Conservation (phyloP, 2,113 vertebrate genomes). For the Hystrix brachyura region DNA sequence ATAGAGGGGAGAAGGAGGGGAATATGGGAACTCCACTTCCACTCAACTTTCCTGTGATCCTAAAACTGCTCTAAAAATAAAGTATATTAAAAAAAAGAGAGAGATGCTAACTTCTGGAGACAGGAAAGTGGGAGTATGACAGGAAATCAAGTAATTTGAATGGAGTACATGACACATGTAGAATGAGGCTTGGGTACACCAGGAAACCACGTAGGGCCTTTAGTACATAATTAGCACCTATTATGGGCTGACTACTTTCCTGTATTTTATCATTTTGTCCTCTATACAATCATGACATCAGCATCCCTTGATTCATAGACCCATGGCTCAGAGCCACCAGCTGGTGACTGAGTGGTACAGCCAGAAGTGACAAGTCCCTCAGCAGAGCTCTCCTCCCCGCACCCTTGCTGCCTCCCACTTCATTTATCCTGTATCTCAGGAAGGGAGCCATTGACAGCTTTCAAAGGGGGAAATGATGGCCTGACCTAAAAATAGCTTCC, state of each 20-base stretch:
- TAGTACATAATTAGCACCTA: background rate
- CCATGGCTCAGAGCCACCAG: background rate
- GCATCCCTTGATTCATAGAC: background rate
- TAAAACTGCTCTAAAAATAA: constrained; percentile 49
- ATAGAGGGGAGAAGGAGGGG: fast-evolving
- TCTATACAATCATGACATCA: background rate
- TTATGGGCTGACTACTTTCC: background rate
- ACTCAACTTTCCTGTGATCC: background rate
- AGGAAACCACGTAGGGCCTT: background rate
- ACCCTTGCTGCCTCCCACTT: background rate
- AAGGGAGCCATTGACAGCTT: constrained; percentile 55
- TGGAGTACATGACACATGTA: fast-evolving
- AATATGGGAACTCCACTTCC: background rate
- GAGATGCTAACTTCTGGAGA: background rate
- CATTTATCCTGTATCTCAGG: background rate
- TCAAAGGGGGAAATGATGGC: constrained; percentile 20
- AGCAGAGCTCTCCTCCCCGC: background rate
- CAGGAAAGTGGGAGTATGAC: background rate
- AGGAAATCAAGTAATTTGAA: background rate
- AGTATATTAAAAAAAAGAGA: background rate
- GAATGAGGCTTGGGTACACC: background rate
- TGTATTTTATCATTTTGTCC: constrained; percentile 1
- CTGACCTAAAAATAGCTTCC: constrained; percentile 73
- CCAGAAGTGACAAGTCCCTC: background rate
- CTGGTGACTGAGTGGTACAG: background rate